Percentiles rank a stretch among this genome's conserved stretches.
Conservation (phyloP, 2,113 vertebrate species). For the Dicentrarchus labrax region DNA sequence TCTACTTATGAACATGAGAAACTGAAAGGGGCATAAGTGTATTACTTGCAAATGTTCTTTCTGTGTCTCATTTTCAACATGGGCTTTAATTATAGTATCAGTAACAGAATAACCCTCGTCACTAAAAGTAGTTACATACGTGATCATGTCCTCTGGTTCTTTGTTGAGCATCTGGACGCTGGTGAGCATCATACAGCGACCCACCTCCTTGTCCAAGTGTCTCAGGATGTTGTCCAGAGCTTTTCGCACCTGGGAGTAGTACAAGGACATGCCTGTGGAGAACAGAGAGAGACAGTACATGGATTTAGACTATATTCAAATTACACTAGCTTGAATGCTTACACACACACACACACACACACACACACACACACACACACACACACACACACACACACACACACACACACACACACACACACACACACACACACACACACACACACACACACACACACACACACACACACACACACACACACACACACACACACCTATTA, state of each 20-base stretch:
- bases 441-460: background rate
- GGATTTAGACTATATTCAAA: slow-evolving; percentile 6
- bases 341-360: slow-evolving; percentile 11
- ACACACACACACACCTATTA: slow-evolving; percentile 88
- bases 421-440: slow-evolving; percentile 11
- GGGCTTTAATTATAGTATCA: background rate
- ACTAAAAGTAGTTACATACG: slow-evolving; percentile 85
- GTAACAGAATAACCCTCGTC: background rate
- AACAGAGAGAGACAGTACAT: slow-evolving; percentile 26
- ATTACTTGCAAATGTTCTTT: background rate
- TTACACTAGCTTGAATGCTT: background rate
- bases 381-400: too few relatives aligned
- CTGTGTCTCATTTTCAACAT: background rate
- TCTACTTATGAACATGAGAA: background rate
- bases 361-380: background rate
- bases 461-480: slow-evolving; percentile 6
- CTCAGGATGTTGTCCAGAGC: slow-evolving; percentile 96
- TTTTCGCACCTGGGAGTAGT: slow-evolving; percentile 99
- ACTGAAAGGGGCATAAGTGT: background rate
- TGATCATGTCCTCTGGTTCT: slow-evolving; percentile 99
- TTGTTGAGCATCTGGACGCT: slow-evolving; percentile 99
- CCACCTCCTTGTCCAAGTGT: slow-evolving; percentile 98
- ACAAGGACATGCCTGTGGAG: slow-evolving; percentile 94
- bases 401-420: slow-evolving; percentile 77
- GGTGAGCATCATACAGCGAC: slow-evolving; percentile 98